Evolutionary conservation across 2,888 invertebrate species (phyloP).

Genomic region (Limnephilus marmoratus): DNA sequence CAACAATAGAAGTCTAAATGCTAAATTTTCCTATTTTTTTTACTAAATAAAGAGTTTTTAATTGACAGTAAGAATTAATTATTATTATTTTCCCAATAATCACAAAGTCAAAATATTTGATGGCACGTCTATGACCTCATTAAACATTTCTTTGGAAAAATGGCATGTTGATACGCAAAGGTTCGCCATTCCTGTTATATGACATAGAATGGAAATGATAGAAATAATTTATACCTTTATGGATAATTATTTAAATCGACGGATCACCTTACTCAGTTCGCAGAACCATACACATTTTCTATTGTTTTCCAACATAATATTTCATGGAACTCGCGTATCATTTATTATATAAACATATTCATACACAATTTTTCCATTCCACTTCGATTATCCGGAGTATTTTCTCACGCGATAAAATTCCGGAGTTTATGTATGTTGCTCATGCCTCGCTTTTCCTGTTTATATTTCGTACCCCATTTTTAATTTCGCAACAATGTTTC

Average conservation of each 20-base stretch:
- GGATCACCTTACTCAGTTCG: neutral
- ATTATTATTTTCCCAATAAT: no score
- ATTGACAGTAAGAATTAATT: no score
- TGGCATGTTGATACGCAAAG: no score
- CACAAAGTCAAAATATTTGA: no score
- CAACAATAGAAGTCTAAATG: no score
- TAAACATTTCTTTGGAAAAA: no score
- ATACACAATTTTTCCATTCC: neutral
- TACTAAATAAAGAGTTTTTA: no score
- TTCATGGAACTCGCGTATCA: neutral
- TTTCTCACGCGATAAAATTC: slow-evolving; percentile 11
- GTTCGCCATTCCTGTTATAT: no score
- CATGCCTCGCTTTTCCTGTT: neutral
- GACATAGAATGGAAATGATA: no score
- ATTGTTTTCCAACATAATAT: neutral
- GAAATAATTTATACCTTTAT: neutral
- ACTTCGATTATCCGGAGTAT: neutral
- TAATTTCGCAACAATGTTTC: neutral
- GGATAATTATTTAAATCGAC: neutral
- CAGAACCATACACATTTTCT: neutral
- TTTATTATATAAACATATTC: neutral
- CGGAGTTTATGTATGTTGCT: neutral
- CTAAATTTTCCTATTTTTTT: no score
- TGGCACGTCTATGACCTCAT: no score
- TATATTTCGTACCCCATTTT: neutral